Conservation (phyloP, 2,113 vertebrate genomes). For the Sander vitreus region DNA sequence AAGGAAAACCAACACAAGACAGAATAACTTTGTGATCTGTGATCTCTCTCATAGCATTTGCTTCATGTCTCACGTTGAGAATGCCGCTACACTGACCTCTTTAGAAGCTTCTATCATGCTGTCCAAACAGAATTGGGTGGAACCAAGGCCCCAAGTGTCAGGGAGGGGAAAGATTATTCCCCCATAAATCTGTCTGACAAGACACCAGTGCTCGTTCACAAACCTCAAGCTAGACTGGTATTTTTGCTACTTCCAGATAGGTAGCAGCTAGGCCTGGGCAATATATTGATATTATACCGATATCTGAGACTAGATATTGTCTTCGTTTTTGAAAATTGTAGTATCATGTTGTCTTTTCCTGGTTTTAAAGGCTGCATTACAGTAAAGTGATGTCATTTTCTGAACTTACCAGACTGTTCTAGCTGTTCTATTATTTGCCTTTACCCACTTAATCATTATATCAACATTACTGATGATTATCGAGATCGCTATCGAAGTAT, state of each 20-base stretch:
- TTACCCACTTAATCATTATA: too few species aligned
- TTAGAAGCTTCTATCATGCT: not conserved
- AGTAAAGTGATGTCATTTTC: too few species aligned
- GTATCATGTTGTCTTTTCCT: too few species aligned
- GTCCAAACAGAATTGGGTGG: not conserved
- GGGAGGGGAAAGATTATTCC: not conserved
- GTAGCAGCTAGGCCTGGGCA: too few species aligned
- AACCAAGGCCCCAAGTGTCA: not conserved
- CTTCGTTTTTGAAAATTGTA: too few species aligned
- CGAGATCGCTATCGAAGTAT: too few species aligned
- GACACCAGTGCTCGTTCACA: not conserved
- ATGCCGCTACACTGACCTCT: not conserved
- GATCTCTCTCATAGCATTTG: constrained; percentile 20
- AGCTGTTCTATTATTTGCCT: too few species aligned
- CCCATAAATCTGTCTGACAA: not conserved
- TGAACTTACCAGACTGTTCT: too few species aligned
- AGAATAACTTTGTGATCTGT: constrained; percentile 14
- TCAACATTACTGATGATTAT: too few species aligned
- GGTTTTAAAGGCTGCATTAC: too few species aligned
- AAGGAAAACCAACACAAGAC: constrained; percentile 32
- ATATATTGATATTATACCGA: too few species aligned
- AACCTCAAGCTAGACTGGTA: not conserved
- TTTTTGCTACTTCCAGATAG: not conserved
- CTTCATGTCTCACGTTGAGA: constrained; percentile 16
- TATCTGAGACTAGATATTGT: too few species aligned